Percentiles rank a stretch among this genome's conserved stretches.
These are phyloP conservation scores for Luehdorfia chinensis DNA, from an alignment of 1,140 invertebrate genomes.

Conservation along the genomic window DNA sequence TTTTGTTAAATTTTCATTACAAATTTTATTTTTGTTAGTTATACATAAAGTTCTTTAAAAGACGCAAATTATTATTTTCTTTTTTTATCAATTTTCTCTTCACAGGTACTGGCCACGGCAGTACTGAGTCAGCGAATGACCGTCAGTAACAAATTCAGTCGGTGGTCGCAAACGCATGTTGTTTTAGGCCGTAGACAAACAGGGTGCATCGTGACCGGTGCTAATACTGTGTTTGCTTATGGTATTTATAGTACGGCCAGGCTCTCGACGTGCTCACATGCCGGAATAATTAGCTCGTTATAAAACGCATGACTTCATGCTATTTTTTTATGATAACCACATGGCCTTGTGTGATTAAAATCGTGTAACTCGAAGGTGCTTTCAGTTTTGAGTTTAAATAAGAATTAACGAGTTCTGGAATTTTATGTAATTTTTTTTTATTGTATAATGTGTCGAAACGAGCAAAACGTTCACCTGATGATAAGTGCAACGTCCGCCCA, in stretches of 20 bases:
- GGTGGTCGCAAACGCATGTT: conserved; percentile 69
- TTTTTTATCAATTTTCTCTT: too few relatives aligned
- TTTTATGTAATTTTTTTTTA: too few relatives aligned
- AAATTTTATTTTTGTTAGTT: too few relatives aligned
- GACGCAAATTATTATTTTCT: too few relatives aligned
- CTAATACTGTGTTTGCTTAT: conserved; percentile 63
- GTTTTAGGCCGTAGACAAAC: conserved; percentile 72
- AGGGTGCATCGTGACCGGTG: conserved; percentile 64
- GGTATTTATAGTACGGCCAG: conserved; percentile 66
- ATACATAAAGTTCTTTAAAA: too few relatives aligned
- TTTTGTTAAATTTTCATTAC: too few relatives aligned
- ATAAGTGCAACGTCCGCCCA: too few relatives aligned
- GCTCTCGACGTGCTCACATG: conserved; percentile 46
- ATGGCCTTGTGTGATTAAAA: neutral
- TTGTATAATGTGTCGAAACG: too few relatives aligned
- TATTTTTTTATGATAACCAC: conserved; percentile 17
- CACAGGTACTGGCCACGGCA: conserved; percentile 14
- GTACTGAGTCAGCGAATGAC: conserved; percentile 66
- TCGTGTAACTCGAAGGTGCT: too few relatives aligned
- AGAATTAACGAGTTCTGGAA: too few relatives aligned
- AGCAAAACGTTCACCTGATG: too few relatives aligned
- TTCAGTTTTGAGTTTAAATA: too few relatives aligned
- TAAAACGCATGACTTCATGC: conserved; percentile 47
- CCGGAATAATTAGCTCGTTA: conserved; percentile 73
- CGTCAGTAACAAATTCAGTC: conserved; percentile 65